phyloP scores from a whole-genome alignment of 2,797 vertebrate species.

The Centroberyx gerrardi region DNA sequence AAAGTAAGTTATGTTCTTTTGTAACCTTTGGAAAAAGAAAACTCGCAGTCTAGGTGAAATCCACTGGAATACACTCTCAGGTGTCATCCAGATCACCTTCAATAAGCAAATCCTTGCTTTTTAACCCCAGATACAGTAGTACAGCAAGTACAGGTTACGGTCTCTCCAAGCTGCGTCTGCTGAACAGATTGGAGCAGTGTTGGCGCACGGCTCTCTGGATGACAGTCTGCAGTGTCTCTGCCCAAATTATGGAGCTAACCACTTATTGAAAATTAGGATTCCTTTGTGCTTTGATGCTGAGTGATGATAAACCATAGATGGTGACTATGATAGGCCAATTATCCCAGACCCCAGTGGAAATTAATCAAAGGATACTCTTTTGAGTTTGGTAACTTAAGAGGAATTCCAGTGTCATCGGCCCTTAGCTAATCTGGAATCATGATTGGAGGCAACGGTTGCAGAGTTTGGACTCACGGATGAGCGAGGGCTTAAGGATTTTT shows the following conservation, averaged over 20 bases:
- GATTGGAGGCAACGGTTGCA: slow-evolving; percentile 71
- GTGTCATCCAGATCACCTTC: neutral
- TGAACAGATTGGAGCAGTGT: slow-evolving; percentile 74
- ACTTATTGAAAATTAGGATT: slow-evolving; percentile 72
- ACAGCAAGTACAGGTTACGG: slow-evolving; percentile 32
- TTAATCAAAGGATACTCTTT: slow-evolving; percentile 71
- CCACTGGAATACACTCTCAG: neutral
- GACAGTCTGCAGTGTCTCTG: slow-evolving; percentile 64
- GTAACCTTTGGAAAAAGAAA: neutral
- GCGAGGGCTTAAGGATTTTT: slow-evolving; percentile 62
- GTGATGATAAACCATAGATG: slow-evolving; percentile 73
- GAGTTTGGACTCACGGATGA: slow-evolving; percentile 58
- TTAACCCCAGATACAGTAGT: slow-evolving; percentile 17
- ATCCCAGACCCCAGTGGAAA: slow-evolving; percentile 64
- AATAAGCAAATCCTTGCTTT: slow-evolving; percentile 3
- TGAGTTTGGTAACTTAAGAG: slow-evolving; percentile 67
- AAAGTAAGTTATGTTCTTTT: neutral
- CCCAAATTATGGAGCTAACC: slow-evolving; percentile 65
- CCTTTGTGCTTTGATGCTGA: slow-evolving; percentile 69
- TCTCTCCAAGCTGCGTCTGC: slow-evolving; percentile 60
- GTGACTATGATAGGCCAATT: slow-evolving; percentile 72
- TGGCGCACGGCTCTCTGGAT: slow-evolving; percentile 55
- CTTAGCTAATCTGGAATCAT: slow-evolving; percentile 76
- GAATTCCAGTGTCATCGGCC: slow-evolving; percentile 78
- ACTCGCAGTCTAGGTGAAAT: neutral